Evolutionary conservation across 2,888 invertebrate species (phyloP).

Genomic region (Rosalia funebris): DNA sequence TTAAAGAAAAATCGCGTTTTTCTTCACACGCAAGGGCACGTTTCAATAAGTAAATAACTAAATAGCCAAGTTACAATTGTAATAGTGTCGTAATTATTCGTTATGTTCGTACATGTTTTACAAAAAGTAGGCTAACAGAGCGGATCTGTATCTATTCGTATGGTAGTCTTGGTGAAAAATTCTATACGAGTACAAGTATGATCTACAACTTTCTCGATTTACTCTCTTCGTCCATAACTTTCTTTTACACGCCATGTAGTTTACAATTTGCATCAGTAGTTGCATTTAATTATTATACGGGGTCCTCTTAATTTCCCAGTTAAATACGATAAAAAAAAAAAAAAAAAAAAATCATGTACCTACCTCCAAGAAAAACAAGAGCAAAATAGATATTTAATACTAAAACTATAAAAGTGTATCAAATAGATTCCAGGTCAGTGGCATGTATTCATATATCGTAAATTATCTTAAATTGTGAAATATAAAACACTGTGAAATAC

Average conservation of each 20-base stretch:
- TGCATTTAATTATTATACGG: background rate
- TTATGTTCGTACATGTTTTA: background rate
- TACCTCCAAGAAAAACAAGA: too few species aligned
- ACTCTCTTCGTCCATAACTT: slow-evolving; percentile 52
- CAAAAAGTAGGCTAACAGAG: slow-evolving; percentile 34
- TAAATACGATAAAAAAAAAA: too few species aligned
- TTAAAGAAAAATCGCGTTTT: background rate
- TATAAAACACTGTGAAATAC: too few species aligned
- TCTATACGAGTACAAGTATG: slow-evolving; percentile 51
- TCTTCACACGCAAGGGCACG: background rate
- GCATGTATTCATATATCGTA: too few species aligned
- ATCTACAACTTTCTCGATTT: slow-evolving; percentile 57
- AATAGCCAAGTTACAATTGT: too few species aligned
- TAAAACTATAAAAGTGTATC: too few species aligned
- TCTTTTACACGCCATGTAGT: slow-evolving; percentile 49
- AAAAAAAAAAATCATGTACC: too few species aligned
- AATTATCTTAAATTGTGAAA: too few species aligned
- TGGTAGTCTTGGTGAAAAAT: slow-evolving; percentile 50
- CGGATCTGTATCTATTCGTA: slow-evolving; percentile 48
- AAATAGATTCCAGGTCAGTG: too few species aligned
- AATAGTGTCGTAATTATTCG: background rate
- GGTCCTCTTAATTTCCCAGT: too few species aligned
- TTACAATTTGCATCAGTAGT: background rate
- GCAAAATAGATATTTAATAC: too few species aligned
- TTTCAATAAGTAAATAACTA: background rate